These are phyloP conservation scores for Caenorhabditis wallacei DNA, from an alignment of 2,888 invertebrate species.

Conservation along the genomic window DNA sequence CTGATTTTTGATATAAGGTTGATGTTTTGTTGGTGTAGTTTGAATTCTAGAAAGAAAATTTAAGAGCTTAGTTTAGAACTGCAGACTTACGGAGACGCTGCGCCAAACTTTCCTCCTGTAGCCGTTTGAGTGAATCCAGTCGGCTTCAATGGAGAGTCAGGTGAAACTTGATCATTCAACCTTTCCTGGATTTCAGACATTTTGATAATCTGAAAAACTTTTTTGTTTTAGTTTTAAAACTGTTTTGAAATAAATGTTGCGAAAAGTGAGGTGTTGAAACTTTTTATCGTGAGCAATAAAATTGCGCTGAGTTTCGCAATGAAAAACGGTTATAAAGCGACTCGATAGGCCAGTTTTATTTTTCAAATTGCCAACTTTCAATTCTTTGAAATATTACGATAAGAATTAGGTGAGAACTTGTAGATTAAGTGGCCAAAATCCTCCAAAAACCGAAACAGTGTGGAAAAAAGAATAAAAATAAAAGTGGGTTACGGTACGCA, in stretches of 20 bases:
- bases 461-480: too few species aligned
- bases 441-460: too few species aligned
- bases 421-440: too few species aligned
- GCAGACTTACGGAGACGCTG: conserved; percentile 37
- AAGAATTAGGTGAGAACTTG: too few species aligned
- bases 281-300: neutral
- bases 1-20: conserved; percentile 6
- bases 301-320: conserved; percentile 46
- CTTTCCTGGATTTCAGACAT: conserved; percentile 36
- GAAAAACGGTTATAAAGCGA: neutral
- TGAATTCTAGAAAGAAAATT: conserved; percentile 16
- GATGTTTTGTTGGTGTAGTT: conserved; percentile 10
- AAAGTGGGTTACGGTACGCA: conserved; percentile 51
- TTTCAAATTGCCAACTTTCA: too few species aligned
- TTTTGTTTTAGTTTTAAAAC: too few species aligned
- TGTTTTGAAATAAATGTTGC: neutral
- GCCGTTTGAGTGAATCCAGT: conserved; percentile 20
- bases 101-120: conserved; percentile 39
- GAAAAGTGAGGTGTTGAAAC: neutral
- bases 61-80: too few species aligned
- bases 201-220: neutral
- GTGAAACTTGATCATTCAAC: neutral
- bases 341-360: too few species aligned
- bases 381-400: too few species aligned
- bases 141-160: conserved; percentile 13